Percentiles rank a stretch among this genome's conserved stretches.
phyloP scores from a whole-genome alignment of 1,140 invertebrate genomes.

The Neodiprion virginianus region DNA sequence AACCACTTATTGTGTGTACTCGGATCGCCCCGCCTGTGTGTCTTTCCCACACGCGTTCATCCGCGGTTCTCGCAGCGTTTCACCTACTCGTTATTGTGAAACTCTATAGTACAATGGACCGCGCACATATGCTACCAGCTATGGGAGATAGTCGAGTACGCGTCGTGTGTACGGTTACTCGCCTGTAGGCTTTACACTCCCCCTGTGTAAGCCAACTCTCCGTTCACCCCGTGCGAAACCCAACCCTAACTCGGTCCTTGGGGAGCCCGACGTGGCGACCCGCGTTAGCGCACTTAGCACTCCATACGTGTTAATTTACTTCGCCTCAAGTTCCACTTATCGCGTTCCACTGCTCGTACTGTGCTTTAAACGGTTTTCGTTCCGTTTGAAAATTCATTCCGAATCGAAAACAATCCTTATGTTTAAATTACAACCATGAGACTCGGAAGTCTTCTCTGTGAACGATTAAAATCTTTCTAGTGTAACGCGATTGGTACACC shows the following conservation, averaged over 20 bases:
- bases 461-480: not conserved
- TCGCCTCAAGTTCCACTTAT: not conserved
- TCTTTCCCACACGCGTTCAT: conserved; percentile 45
- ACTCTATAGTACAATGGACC: conserved; percentile 26
- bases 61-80: conserved; percentile 13
- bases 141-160: too few species aligned
- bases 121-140: conserved; percentile 36
- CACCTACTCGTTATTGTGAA: conserved; percentile 42
- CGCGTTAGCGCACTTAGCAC: too few species aligned
- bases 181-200: not conserved
- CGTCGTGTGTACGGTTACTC: not conserved
- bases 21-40: conserved; percentile 28
- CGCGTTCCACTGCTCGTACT: too few species aligned
- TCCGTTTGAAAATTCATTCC: too few species aligned
- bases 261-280: not conserved
- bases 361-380: too few species aligned
- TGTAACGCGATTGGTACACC: not conserved
- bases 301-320: not conserved
- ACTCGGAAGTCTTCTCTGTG: too few species aligned
- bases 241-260: not conserved
- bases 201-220: not conserved
- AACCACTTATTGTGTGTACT: conserved; percentile 27
- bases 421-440: too few species aligned
- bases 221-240: not conserved
- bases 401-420: too few species aligned